These are phyloP conservation scores for Carassius carassius DNA, from an alignment of 2,113 vertebrate species.

Conservation along the genomic window DNA sequence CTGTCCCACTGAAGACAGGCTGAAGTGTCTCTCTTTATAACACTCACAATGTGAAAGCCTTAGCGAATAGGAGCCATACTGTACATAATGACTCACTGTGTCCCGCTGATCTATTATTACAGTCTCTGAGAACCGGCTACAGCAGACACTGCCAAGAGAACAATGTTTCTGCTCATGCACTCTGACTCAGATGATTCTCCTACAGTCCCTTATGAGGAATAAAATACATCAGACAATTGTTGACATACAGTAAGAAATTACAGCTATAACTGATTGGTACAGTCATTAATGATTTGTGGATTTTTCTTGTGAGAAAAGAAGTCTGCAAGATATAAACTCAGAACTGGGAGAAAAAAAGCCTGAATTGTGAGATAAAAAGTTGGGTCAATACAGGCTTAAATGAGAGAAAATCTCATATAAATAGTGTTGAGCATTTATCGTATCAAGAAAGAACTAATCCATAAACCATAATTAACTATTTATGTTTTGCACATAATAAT, in stretches of 20 bases:
- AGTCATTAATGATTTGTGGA: neutral
- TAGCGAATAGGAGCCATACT: neutral
- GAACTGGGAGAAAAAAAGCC: too few relatives aligned
- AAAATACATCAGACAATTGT: slow-evolving; percentile 4
- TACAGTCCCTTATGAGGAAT: neutral
- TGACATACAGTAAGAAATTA: neutral
- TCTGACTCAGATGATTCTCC: neutral
- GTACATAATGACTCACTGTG: slow-evolving; percentile 6
- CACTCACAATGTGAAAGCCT: slow-evolving; percentile 32
- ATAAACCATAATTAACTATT: too few relatives aligned
- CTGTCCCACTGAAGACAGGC: neutral
- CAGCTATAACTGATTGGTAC: neutral
- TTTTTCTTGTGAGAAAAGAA: neutral
- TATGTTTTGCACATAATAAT: too few relatives aligned
- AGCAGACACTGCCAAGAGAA: neutral
- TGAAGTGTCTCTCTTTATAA: slow-evolving; percentile 50
- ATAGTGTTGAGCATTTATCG: too few relatives aligned
- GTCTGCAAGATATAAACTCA: too few relatives aligned
- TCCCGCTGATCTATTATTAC: slow-evolving; percentile 17
- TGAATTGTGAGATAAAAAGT: neutral
- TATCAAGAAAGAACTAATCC: too few relatives aligned
- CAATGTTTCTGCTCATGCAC: neutral
- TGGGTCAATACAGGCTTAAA: neutral
- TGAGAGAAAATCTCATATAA: too few relatives aligned
- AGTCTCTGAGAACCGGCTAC: neutral